These are phyloP conservation scores for Metellina segmentata DNA, from an alignment of 2,888 invertebrate genomes.

Conservation along the genomic window DNA sequence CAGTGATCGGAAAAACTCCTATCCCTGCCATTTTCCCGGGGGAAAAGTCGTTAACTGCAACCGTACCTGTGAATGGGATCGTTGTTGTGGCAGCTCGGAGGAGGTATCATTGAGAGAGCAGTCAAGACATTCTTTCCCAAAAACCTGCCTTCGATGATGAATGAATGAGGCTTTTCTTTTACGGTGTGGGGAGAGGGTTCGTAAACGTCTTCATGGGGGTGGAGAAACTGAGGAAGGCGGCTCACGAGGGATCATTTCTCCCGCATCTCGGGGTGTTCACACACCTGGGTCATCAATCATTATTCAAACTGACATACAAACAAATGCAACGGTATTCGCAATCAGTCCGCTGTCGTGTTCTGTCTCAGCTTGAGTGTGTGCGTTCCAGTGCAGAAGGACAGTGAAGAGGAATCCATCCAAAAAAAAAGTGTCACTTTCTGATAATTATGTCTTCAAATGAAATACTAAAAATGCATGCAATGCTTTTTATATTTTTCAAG, in stretches of 20 bases:
- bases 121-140: not conserved
- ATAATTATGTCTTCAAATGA: too few relatives aligned
- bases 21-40: not conserved
- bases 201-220: constrained; percentile 11
- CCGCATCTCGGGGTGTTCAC: constrained; percentile 21
- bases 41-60: constrained; percentile 42
- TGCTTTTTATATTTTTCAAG: too few relatives aligned
- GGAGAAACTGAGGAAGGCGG: constrained; percentile 10
- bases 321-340: constrained; percentile 27
- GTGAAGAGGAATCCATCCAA: too few relatives aligned
- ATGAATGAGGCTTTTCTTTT: constrained; percentile 11
- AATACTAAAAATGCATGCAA: too few relatives aligned
- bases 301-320: constrained; percentile 37
- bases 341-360: constrained; percentile 9
- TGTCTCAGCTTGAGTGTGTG: not conserved
- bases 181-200: not conserved
- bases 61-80: constrained; percentile 49
- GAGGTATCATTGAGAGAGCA: not conserved
- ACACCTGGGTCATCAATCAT: constrained; percentile 55
- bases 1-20: constrained; percentile 68
- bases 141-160: constrained; percentile 1
- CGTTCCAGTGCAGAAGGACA: not conserved
- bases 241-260: constrained; percentile 25
- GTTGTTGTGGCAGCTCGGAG: not conserved
- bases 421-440: too few relatives aligned